These are phyloP conservation scores for Mionectes macconnelli DNA, from an alignment of 2,113 vertebrate genomes.

Conservation along the genomic window DNA sequence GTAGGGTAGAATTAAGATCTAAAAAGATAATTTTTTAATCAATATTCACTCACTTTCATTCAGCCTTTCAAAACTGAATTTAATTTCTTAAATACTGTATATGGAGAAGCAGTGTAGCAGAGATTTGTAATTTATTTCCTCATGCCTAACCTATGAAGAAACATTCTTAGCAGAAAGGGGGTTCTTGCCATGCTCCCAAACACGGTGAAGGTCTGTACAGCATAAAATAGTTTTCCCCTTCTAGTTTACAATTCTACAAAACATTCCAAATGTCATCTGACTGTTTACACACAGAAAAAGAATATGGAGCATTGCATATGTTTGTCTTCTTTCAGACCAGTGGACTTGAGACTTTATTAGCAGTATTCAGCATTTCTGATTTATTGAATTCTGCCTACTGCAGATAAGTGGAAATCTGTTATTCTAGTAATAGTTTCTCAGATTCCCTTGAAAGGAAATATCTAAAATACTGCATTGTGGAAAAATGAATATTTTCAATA, in stretches of 20 bases:
- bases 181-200: background rate
- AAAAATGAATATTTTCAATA: background rate
- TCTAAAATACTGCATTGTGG: background rate
- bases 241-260: background rate
- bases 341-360: background rate
- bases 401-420: background rate
- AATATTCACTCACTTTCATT: background rate
- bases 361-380: background rate
- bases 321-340: background rate
- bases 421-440: background rate
- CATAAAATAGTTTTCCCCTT: background rate
- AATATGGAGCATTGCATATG: background rate
- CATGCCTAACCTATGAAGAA: background rate
- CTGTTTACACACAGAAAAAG: background rate
- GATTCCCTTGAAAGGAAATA: background rate
- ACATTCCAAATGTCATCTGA: background rate
- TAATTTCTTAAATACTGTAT: background rate
- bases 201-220: background rate
- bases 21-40: background rate
- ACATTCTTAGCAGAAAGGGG: background rate
- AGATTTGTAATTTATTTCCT: background rate
- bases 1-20: background rate
- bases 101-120: background rate
- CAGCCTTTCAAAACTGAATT: background rate
- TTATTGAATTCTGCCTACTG: background rate